Conservation (phyloP, 2,888 invertebrate genomes). For the Epinotia nisella region DNA sequence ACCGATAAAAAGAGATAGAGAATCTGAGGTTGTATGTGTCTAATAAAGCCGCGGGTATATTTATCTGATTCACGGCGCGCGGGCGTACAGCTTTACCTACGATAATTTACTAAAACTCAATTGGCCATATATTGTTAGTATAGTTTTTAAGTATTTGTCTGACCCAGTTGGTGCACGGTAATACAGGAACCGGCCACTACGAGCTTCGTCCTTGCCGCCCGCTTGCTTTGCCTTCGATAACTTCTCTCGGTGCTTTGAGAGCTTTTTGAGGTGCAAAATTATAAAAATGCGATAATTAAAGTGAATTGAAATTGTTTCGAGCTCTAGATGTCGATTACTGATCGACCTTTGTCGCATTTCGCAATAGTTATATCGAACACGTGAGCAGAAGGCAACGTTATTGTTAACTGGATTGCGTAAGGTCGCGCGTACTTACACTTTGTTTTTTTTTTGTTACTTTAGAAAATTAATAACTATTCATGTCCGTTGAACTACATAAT, state of each 20-base stretch:
- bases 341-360: constrained; percentile 67
- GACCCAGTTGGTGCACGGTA: constrained; percentile 33
- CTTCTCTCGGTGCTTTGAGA: constrained; percentile 75
- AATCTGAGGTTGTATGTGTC: constrained; percentile 49
- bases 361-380: constrained; percentile 66
- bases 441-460: constrained; percentile 58
- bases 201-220: constrained; percentile 71
- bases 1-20: constrained; percentile 41
- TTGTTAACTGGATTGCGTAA: constrained; percentile 70
- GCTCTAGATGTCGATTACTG: constrained; percentile 62
- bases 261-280: constrained; percentile 63
- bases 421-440: constrained; percentile 52
- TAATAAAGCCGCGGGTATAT: constrained; percentile 42
- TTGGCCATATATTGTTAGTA: constrained; percentile 39
- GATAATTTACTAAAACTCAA: constrained; percentile 41
- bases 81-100: constrained; percentile 30
- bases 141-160: constrained; percentile 29
- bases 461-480: constrained; percentile 50
- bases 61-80: constrained; percentile 47
- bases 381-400: constrained; percentile 60
- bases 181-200: constrained; percentile 53
- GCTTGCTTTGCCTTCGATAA: constrained; percentile 74
- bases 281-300: constrained; percentile 67
- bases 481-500: constrained; percentile 23
- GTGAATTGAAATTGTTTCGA: constrained; percentile 65